These are phyloP conservation scores for Brachionus plicatilis DNA, from an alignment of 1,140 invertebrate species.

Conservation along the genomic window DNA sequence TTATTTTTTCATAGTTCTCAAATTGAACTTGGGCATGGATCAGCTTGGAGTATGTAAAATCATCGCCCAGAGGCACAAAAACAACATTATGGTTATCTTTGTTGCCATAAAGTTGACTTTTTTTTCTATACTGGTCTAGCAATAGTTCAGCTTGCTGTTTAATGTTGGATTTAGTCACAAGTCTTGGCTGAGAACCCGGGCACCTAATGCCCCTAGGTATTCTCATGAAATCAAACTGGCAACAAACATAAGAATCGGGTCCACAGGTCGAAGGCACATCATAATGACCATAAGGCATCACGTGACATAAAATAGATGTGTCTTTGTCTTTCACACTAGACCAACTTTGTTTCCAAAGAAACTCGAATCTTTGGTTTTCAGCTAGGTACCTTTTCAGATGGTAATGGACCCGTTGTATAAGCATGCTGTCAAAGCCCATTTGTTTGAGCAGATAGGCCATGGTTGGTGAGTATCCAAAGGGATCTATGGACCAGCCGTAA, in stretches of 20 bases:
- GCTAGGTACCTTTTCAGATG: slow-evolving; percentile 85
- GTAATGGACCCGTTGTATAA: slow-evolving; percentile 92
- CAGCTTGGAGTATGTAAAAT: slow-evolving; percentile 82
- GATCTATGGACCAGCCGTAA: slow-evolving; percentile 86
- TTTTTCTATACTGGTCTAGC: slow-evolving; percentile 91
- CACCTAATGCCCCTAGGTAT: slow-evolving; percentile 72
- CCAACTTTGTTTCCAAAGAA: slow-evolving; percentile 75
- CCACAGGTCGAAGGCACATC: slow-evolving; percentile 96
- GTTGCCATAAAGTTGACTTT: slow-evolving; percentile 76
- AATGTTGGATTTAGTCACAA: slow-evolving; percentile 77
- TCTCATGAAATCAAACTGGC: slow-evolving; percentile 94
- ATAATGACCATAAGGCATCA: slow-evolving; percentile 99
- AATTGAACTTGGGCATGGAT: slow-evolving; percentile 93
- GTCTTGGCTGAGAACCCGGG: slow-evolving; percentile 72
- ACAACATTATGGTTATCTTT: slow-evolving; percentile 64
- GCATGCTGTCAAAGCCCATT: slow-evolving; percentile 74
- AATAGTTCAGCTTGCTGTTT: slow-evolving; percentile 71
- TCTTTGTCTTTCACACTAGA: slow-evolving; percentile 57
- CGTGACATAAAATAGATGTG: slow-evolving; percentile 68
- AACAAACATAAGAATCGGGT: slow-evolving; percentile 90
- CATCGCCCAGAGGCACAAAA: slow-evolving; percentile 86
- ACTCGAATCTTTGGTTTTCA: slow-evolving; percentile 74
- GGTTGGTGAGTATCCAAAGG: slow-evolving; percentile 81
- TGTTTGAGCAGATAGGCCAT: slow-evolving; percentile 80
- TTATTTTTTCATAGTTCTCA: slow-evolving; percentile 82